phyloP scores from a whole-genome alignment of 1,140 invertebrate genomes.

The Cyphomyrmex costatus region DNA sequence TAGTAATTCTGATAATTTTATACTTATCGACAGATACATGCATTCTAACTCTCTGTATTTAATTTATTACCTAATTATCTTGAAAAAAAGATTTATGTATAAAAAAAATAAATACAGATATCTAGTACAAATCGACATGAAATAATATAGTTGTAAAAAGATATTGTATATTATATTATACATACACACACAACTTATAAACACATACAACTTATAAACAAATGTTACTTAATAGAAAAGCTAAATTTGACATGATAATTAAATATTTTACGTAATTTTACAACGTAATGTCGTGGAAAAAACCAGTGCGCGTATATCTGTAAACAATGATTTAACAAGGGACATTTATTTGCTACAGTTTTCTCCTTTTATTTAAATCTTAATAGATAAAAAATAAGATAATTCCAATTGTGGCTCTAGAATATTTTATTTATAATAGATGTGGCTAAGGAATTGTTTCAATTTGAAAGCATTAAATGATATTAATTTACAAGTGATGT shows the following conservation, averaged over 20 bases:
- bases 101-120: neutral
- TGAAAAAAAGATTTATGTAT: neutral
- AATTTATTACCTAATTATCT: neutral
- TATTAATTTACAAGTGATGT: conserved; percentile 11
- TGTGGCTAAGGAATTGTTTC: neutral
- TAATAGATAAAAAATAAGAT: conserved; percentile 23
- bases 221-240: conserved; percentile 26
- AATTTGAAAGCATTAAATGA: conserved; percentile 5
- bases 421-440: neutral
- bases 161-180: conserved; percentile 11
- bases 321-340: conserved; percentile 5
- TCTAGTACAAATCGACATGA: conserved; percentile 14
- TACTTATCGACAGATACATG: neutral
- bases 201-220: conserved; percentile 7
- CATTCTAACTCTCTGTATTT: neutral
- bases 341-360: neutral
- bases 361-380: conserved; percentile 25
- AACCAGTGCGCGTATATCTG: neutral
- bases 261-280: conserved; percentile 37
- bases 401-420: neutral
- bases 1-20: neutral
- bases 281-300: neutral
- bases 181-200: neutral
- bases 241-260: conserved; percentile 42
- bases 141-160: conserved; percentile 6